These are phyloP conservation scores for Microplitis demolitor DNA, from an alignment of 1,140 invertebrate genomes.

Conservation along the genomic window DNA sequence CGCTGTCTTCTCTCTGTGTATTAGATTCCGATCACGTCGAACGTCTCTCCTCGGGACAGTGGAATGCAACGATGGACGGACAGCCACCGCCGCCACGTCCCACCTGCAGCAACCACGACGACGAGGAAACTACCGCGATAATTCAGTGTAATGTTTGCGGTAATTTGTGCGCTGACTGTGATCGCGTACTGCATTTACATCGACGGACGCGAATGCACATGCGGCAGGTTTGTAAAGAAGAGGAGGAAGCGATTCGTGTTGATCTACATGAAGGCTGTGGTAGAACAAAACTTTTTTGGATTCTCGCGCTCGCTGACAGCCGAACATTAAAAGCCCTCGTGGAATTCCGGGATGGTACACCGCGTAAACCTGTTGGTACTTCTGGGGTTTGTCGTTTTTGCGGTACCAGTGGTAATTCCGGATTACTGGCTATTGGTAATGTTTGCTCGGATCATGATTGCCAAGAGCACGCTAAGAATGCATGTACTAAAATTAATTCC, in stretches of 20 bases:
- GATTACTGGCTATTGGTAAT: slow-evolving; percentile 87
- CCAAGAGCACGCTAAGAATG: slow-evolving; percentile 82
- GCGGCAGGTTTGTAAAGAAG: slow-evolving; percentile 93
- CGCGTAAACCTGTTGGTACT: slow-evolving; percentile 52
- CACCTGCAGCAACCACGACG: slow-evolving; percentile 95
- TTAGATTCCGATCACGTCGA: slow-evolving; percentile 91
- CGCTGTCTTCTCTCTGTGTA: slow-evolving; percentile 90
- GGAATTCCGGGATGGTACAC: slow-evolving; percentile 84
- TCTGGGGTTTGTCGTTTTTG: slow-evolving; percentile 92
- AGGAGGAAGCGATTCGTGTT: slow-evolving; percentile 91
- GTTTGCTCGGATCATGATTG: slow-evolving; percentile 94
- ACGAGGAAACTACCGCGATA: slow-evolving; percentile 91
- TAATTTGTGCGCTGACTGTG: slow-evolving; percentile 93
- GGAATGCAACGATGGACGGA: slow-evolving; percentile 65
- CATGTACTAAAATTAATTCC: slow-evolving; percentile 79
- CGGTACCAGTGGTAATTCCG: slow-evolving; percentile 80
- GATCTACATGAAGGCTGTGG: slow-evolving; percentile 96
- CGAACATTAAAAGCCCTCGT: slow-evolving; percentile 91
- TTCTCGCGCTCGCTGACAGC: slow-evolving; percentile 89
- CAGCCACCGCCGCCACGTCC: slow-evolving; percentile 69
- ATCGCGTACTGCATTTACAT: slow-evolving; percentile 91
- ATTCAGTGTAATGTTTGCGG: slow-evolving; percentile 92
- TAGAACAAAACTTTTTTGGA: slow-evolving; percentile 93
- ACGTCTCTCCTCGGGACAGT: slow-evolving; percentile 74
- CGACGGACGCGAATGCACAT: slow-evolving; percentile 84